phyloP scores from a whole-genome alignment of 30 jellyfish, hydroid and myxozoan species.

The Pseudorhiza aurosa region DNA sequence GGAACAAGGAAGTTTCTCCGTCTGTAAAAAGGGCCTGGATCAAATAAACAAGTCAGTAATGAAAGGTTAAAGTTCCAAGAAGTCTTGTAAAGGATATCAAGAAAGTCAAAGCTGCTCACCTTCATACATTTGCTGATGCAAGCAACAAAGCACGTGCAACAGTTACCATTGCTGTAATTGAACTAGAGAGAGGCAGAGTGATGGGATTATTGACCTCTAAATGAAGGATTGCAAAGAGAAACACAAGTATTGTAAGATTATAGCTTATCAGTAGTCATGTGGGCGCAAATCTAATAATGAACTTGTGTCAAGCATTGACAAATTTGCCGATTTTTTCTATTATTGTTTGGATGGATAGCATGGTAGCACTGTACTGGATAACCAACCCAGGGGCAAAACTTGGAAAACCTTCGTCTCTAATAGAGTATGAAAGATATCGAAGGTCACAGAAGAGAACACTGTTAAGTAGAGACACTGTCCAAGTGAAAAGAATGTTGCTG shows the following conservation, averaged over 20 bases:
- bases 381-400: slow-evolving; percentile 35
- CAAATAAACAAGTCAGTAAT: slow-evolving; percentile 7
- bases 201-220: slow-evolving; percentile 47
- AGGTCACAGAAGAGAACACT: slow-evolving; percentile 9
- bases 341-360: slow-evolving; percentile 53
- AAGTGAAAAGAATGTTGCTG: slow-evolving; percentile 35
- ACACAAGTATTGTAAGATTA: slow-evolving; percentile 67
- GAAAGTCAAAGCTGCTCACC: slow-evolving; percentile 29
- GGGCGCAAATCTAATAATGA: slow-evolving; percentile 66
- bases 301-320: slow-evolving; percentile 42
- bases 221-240: slow-evolving; percentile 55
- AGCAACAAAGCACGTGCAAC: slow-evolving; percentile 62
- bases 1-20: slow-evolving; percentile 47
- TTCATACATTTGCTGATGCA: slow-evolving; percentile 71
- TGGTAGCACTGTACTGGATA: slow-evolving; percentile 66
- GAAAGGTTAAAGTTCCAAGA: slow-evolving; percentile 29
- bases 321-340: slow-evolving; percentile 11
- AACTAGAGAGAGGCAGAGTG: slow-evolving; percentile 37
- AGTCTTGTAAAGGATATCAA: slow-evolving; percentile 1
- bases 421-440: slow-evolving; percentile 30
- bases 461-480: slow-evolving; percentile 37
- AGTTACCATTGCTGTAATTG: slow-evolving; percentile 54
- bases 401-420: slow-evolving; percentile 56
- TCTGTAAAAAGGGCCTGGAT: slow-evolving; percentile 11
- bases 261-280: slow-evolving; percentile 63